Evolutionary conservation across 2,797 vertebrate species (phyloP).

Genomic region (Eulemur rubriventer): DNA sequence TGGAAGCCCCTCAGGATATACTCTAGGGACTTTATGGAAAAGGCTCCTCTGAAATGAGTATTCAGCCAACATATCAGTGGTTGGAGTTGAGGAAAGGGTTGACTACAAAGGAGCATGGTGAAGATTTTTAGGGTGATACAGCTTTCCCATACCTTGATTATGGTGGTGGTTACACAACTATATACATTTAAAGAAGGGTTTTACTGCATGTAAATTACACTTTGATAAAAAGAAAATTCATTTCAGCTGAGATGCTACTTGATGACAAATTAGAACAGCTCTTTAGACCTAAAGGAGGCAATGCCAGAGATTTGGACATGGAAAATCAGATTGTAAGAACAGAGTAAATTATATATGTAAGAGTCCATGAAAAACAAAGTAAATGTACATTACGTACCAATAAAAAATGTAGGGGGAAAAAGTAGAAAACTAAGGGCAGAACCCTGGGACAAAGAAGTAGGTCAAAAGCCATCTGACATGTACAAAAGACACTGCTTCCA

Average conservation of each 20-base stretch:
- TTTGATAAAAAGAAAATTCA: neutral
- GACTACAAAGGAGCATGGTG: neutral
- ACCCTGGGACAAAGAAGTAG: neutral
- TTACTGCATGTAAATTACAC: neutral
- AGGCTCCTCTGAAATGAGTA: neutral
- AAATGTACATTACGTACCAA: neutral
- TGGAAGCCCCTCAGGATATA: neutral
- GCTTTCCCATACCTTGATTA: neutral
- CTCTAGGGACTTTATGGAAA: neutral
- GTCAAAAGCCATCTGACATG: neutral
- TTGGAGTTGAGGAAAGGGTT: neutral
- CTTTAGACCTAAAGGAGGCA: neutral
- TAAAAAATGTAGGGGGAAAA: neutral
- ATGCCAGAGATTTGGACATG: neutral
- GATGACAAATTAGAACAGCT: neutral
- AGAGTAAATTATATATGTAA: neutral
- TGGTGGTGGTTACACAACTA: neutral
- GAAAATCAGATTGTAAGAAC: neutral
- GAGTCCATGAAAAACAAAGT: neutral
- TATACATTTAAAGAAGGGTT: neutral
- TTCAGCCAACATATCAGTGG: neutral
- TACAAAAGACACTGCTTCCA: neutral
- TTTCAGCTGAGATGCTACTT: neutral
- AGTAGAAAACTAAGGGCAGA: neutral
- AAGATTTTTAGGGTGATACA: neutral